These are phyloP conservation scores for Crotalus adamanteus DNA, from an alignment of 2,797 vertebrate species.

Conservation along the genomic window DNA sequence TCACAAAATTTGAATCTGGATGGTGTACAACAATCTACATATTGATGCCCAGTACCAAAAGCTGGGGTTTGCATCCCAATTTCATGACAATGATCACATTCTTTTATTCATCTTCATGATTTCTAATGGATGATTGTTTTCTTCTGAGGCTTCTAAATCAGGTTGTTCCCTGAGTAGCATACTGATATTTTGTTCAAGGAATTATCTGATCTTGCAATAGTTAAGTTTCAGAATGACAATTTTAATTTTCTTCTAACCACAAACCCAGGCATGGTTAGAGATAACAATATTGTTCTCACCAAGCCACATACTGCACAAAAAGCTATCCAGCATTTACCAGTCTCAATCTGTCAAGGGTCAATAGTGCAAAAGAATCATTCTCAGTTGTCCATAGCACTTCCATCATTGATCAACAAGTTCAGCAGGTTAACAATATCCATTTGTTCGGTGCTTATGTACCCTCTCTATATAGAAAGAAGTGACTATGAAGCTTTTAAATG, in stretches of 20 bases:
- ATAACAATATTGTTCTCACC: conserved; percentile 51
- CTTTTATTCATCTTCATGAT: not conserved
- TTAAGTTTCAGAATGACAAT: conserved; percentile 22
- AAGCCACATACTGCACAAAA: conserved; percentile 45
- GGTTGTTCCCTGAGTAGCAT: not conserved
- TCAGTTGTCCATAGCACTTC: conserved; percentile 44
- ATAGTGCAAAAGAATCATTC: conserved; percentile 35
- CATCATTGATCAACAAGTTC: conserved; percentile 51
- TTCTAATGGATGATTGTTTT: not conserved
- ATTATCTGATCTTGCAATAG: not conserved
- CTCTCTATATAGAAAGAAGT: not conserved
- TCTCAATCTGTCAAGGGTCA: conserved; percentile 35
- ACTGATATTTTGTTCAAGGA: not conserved
- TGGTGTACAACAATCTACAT: not conserved
- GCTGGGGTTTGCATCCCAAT: not conserved
- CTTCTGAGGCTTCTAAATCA: not conserved
- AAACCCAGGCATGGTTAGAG: conserved; percentile 51
- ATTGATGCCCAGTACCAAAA: not conserved
- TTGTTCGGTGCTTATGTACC: conserved; percentile 16
- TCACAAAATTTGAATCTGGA: not conserved
- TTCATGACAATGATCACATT: not conserved
- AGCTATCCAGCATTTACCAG: not conserved
- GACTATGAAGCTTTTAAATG: conserved; percentile 38
- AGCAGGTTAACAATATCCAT: conserved; percentile 45
- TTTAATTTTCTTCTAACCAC: conserved; percentile 36